Evolutionary conservation across 2,797 vertebrate species (phyloP), one percentile per base, ranked within the genome.

Genomic region (Takifugu ocellatus): DNA sequence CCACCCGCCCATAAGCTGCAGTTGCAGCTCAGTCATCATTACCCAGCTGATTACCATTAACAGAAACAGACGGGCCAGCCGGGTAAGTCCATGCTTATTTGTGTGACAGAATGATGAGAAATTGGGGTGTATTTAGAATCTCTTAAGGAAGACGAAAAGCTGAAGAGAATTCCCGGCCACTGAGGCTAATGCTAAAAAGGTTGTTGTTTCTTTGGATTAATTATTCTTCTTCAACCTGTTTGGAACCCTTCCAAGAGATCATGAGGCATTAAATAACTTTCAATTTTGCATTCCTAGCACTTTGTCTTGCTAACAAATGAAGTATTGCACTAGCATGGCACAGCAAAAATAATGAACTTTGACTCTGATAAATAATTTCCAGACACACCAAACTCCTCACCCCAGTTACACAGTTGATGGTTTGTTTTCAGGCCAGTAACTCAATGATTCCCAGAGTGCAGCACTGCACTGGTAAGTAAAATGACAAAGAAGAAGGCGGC

Each of bases 391-490:
- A 39, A 48, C 46, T 11, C 21, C 46, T 86, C 82, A 73, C 61
- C 46, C 52, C 47, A 21, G 59, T 76, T 5, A 17, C 63, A 74
- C 52, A 31, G 48, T 65, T 65, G 75, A 78, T 39, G 54, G 76
- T 88, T 86, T 85, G 79, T 88, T 87, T 90, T 72, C 78, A 67
- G 83, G 84, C 69, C 65, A 74, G 58, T 63, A 31, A 83, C 89
- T 90, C 85, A 71, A 90, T 89, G 83, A 70, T 82, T 79, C 73
- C 68, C 72, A 72, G 84, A 72, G 74, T 79, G 75, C 68, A 75
- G 59, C 56, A 66, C 74, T 71, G 79, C 74, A 74, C 57, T 73
- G 59, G 74, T 67, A 82, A 78, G 81, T 80, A 80, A 83, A 82
- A 77, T 31, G 49, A 75, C 26, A 67, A 53, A 66, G 66, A 66